Conservation (phyloP, 1,140 invertebrate species). For the Araneus ventricosus region DNA sequence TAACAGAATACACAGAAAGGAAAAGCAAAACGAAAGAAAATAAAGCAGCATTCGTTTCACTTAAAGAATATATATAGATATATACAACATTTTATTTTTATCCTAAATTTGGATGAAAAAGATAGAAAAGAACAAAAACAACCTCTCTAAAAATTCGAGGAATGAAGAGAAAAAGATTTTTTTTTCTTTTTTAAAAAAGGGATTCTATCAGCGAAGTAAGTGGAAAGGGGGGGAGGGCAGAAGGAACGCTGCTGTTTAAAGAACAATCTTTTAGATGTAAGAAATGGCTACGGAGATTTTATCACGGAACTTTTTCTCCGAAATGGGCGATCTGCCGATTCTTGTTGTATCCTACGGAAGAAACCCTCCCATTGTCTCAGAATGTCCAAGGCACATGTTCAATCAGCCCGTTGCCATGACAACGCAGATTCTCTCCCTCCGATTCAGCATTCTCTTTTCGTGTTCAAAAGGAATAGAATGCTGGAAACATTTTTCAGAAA, state of each 20-base stretch:
- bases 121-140: neutral
- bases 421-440: neutral
- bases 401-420: neutral
- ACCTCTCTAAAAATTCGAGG: neutral
- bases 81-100: constrained; percentile 1
- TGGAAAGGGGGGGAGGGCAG: neutral
- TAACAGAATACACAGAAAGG: neutral
- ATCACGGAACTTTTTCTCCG: neutral
- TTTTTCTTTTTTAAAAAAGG: neutral
- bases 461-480: neutral
- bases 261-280: constrained; percentile 27
- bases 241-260: constrained; percentile 1
- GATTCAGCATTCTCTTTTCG: neutral
- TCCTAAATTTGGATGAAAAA: constrained; percentile 16
- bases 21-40: neutral
- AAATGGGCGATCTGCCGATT: constrained; percentile 3
- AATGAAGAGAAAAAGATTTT: neutral
- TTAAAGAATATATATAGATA: neutral
- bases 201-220: neutral
- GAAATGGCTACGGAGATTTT: constrained; percentile 25
- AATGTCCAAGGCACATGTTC: constrained; percentile 23
- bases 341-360: neutral
- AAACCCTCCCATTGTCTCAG: neutral
- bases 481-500: neutral
- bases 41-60: neutral